Evolutionary conservation across 2,797 vertebrate genomes (phyloP).

Genomic region (Spondyliosoma cantharus): DNA sequence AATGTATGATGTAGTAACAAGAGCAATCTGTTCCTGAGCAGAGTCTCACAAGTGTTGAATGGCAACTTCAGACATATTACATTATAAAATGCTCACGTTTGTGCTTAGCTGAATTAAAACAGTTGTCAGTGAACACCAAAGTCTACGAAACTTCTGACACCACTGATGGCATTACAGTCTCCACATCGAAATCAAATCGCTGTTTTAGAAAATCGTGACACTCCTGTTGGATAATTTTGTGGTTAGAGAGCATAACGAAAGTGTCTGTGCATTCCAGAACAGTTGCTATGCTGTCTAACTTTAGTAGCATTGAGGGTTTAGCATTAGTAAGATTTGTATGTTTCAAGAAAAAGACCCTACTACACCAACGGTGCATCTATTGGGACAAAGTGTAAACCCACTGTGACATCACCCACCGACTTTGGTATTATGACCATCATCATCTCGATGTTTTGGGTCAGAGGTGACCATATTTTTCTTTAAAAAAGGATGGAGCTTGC

Average conservation of each 20-base stretch:
- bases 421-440: no score
- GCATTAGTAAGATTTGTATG: not conserved
- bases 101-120: not conserved
- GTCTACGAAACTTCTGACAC: not conserved
- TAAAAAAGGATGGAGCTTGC: no score
- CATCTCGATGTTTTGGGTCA: no score
- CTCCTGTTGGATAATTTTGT: not conserved
- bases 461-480: no score
- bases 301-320: not conserved
- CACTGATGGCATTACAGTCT: not conserved
- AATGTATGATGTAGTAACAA: not conserved
- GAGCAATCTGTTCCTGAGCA: not conserved
- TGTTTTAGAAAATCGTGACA: no score
- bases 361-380: no score
- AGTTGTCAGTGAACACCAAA: not conserved
- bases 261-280: not conserved
- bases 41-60: slow-evolving; percentile 1
- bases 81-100: not conserved
- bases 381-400: no score
- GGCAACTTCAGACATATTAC: not conserved
- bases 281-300: not conserved
- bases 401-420: no score
- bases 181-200: not conserved
- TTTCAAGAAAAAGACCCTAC: no score
- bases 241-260: not conserved